Conservation (phyloP, 2,113 vertebrate species). For the Gobiocypris rarus region DNA sequence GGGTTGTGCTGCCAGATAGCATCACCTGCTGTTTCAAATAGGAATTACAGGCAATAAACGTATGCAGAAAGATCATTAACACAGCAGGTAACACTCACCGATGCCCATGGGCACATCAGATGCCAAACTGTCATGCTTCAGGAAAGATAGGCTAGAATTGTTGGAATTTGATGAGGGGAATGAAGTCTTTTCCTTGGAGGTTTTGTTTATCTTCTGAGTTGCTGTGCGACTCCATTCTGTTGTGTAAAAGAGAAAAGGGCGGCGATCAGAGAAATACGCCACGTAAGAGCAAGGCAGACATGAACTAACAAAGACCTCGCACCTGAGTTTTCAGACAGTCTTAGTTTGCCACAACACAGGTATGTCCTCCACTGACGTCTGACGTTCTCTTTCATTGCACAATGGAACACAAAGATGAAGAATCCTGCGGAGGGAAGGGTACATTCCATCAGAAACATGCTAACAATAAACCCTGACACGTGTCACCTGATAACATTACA, state of each 20-base stretch:
- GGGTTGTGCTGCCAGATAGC: neutral
- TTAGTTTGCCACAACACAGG: conserved; percentile 90
- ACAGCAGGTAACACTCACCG: conserved; percentile 55
- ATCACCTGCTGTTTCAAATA: neutral
- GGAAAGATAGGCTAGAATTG: conserved; percentile 63
- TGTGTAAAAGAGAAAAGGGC: neutral
- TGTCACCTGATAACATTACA: neutral
- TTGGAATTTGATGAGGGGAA: conserved; percentile 60
- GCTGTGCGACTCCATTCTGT: conserved; percentile 80
- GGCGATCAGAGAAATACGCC: too few species aligned
- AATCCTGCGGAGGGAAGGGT: conserved; percentile 79
- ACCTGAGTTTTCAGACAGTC: conserved; percentile 91
- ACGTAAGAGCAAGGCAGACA: neutral
- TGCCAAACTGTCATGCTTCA: conserved; percentile 57
- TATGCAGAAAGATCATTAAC: neutral
- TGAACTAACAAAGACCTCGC: neutral
- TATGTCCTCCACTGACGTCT: conserved; percentile 91
- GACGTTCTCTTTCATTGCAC: conserved; percentile 90
- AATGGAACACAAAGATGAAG: conserved; percentile 97
- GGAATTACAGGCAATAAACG: neutral
- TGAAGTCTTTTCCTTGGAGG: conserved; percentile 55
- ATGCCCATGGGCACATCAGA: conserved; percentile 56
- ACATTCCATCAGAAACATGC: neutral
- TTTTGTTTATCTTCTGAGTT: conserved; percentile 71
- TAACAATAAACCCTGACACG: conserved; percentile 3